phyloP scores from a whole-genome alignment of 1,140 invertebrate genomes.

The Pollicipes pollicipes region DNA sequence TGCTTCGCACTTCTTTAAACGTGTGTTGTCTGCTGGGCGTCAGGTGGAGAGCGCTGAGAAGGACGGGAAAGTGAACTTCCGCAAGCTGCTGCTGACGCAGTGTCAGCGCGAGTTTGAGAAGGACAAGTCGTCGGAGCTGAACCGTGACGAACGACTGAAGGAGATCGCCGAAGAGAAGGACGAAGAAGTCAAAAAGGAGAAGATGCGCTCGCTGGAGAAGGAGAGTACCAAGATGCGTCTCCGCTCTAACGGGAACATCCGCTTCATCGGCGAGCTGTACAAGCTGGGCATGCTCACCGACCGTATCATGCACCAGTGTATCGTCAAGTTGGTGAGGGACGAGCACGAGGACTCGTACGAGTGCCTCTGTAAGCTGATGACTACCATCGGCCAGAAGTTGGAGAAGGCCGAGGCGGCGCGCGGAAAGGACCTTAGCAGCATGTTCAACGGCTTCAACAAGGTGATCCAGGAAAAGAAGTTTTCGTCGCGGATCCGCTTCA shows the following conservation, averaged over 20 bases:
- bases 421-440: constrained; percentile 11
- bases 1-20: too few species aligned
- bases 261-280: constrained; percentile 73
- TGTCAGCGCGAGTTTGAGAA: constrained; percentile 80
- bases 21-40: too few species aligned
- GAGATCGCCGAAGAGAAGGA: constrained; percentile 38
- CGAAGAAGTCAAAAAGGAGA: constrained; percentile 20
- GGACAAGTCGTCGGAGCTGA: constrained; percentile 41
- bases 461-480: constrained; percentile 41
- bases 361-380: constrained; percentile 76
- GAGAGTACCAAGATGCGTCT: constrained; percentile 49
- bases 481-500: constrained; percentile 69
- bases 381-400: constrained; percentile 75
- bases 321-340: constrained; percentile 47
- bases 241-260: constrained; percentile 26
- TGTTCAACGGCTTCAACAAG: constrained; percentile 46
- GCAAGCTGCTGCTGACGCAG: constrained; percentile 56
- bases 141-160: constrained; percentile 36
- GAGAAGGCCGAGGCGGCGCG: constrained; percentile 36
- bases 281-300: constrained; percentile 77
- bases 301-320: constrained; percentile 75
- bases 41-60: not conserved
- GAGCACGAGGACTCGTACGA: constrained; percentile 77
- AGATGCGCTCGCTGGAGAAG: constrained; percentile 40
- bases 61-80: constrained; percentile 40